A percentile compares a stretch with the other conserved stretches of the same genome.
These are phyloP conservation scores for Notocelia uddmanniana DNA, from an alignment of 2,888 invertebrate species.

Conservation along the genomic window DNA sequence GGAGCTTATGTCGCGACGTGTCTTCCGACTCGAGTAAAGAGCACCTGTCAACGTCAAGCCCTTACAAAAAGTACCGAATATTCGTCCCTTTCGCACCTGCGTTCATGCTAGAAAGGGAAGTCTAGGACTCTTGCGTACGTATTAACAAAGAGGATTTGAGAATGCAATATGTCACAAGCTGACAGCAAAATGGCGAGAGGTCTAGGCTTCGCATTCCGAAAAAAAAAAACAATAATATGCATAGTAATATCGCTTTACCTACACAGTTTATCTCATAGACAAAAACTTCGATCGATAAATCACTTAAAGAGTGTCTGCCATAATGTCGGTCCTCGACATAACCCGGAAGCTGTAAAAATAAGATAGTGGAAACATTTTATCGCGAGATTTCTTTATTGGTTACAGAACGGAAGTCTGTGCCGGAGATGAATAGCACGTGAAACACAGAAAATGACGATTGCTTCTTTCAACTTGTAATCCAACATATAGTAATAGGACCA, in stretches of 20 bases:
- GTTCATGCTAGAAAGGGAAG: not conserved
- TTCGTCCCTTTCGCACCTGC: not conserved
- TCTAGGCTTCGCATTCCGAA: too few relatives aligned
- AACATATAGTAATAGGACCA: constrained; percentile 14
- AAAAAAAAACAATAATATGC: too few relatives aligned
- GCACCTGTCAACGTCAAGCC: constrained; percentile 16
- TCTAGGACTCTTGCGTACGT: not conserved
- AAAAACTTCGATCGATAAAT: too few relatives aligned
- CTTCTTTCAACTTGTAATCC: constrained; percentile 16
- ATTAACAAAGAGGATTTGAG: not conserved
- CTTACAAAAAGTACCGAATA: not conserved
- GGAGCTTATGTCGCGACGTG: constrained; percentile 18
- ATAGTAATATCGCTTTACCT: too few relatives aligned
- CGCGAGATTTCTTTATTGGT: constrained; percentile 19
- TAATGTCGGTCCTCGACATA: not conserved
- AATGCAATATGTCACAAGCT: not conserved
- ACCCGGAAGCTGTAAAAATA: constrained; percentile 24
- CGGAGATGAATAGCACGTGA: constrained; percentile 32
- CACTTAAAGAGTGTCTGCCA: not conserved
- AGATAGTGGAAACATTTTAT: constrained; percentile 24
- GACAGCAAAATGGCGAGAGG: not conserved
- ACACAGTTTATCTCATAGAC: too few relatives aligned
- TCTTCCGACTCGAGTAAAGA: constrained; percentile 12
- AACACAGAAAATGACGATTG: constrained; percentile 23
- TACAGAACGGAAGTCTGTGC: constrained; percentile 19